Percentiles rank a stretch among this genome's conserved stretches.
Conservation (phyloP, 2,113 vertebrate species). For the Gavia stellata region DNA sequence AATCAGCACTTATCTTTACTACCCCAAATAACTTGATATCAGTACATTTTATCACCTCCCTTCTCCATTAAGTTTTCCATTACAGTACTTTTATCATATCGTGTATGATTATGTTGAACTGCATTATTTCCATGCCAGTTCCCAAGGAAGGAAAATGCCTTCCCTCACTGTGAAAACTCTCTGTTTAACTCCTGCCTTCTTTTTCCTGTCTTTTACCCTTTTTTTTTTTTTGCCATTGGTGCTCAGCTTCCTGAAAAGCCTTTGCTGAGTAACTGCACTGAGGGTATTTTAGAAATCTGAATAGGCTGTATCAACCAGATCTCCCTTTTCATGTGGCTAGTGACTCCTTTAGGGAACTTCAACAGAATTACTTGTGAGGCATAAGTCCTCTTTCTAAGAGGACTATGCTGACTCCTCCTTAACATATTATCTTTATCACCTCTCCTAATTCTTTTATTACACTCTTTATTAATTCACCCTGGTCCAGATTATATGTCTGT, state of each 20-base stretch:
- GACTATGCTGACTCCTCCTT: neutral
- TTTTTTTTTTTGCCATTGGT: neutral
- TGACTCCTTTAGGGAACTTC: neutral
- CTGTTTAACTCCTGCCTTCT: neutral
- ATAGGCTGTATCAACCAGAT: neutral
- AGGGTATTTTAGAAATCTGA: neutral
- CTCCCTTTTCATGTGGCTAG: neutral
- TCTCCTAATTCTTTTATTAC: neutral
- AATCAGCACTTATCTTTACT: neutral
- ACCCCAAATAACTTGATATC: neutral
- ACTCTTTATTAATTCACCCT: neutral
- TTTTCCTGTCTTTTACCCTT: neutral
- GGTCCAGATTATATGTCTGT: neutral
- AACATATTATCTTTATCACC: neutral
- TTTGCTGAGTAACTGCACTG: neutral
- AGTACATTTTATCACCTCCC: neutral
- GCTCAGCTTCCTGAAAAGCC: neutral
- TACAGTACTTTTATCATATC: neutral
- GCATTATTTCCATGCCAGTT: neutral
- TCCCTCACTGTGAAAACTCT: neutral
- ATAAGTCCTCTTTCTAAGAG: neutral
- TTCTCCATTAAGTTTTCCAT: neutral
- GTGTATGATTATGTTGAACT: neutral
- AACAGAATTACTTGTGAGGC: neutral
- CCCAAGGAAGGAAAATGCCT: neutral